Evolutionary conservation across 1,140 invertebrate genomes (phyloP).

Genomic region (Hypothenemus hampei): DNA sequence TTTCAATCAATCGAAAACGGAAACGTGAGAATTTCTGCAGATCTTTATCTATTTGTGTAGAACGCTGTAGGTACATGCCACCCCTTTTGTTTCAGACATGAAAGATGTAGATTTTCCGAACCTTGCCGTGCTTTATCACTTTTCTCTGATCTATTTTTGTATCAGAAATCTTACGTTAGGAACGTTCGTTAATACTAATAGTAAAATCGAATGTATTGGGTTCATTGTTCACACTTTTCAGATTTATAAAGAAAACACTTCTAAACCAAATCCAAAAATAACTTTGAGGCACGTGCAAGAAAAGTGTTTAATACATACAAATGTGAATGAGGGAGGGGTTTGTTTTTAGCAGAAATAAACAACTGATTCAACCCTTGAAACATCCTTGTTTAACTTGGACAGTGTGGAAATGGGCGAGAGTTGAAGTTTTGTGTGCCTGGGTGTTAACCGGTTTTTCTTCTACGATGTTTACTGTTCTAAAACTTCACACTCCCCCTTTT

Average conservation of each 20-base stretch:
- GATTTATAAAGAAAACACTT: too few relatives aligned
- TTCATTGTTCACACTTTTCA: too few relatives aligned
- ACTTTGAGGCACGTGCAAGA: neutral
- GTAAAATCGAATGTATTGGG: too few relatives aligned
- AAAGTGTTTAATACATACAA: neutral
- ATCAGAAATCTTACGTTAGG: too few relatives aligned
- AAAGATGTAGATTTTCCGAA: too few relatives aligned
- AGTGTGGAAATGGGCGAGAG: neutral
- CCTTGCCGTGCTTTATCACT: too few relatives aligned
- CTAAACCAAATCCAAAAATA: too few relatives aligned
- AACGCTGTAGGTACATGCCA: too few relatives aligned
- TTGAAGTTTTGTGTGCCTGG: neutral
- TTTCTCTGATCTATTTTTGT: too few relatives aligned
- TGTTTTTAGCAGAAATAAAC: neutral
- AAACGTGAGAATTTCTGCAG: slow-evolving; percentile 1
- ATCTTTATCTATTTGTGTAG: neutral
- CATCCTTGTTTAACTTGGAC: neutral
- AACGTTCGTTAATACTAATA: too few relatives aligned
- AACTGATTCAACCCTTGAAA: neutral
- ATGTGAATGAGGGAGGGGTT: neutral
- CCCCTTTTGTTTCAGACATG: too few relatives aligned
- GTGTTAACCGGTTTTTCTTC: neutral
- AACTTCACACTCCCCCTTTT: neutral
- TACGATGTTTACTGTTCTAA: neutral
- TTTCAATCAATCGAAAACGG: neutral